Evolutionary conservation across 1,140 invertebrate genomes (phyloP).

Genomic region (Cotesia chilonis): DNA sequence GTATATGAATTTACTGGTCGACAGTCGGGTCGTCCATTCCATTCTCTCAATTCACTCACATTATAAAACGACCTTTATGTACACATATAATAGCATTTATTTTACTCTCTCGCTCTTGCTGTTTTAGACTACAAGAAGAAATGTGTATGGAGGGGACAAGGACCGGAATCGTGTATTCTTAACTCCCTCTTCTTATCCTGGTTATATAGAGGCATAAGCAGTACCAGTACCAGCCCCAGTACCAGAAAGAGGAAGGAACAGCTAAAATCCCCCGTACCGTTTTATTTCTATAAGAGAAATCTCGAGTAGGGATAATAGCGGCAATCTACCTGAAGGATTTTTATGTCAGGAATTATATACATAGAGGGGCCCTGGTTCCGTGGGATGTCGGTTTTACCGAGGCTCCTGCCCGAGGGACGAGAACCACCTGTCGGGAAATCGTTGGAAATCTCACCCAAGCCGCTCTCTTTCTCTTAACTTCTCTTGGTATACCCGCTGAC

Average conservation of each 20-base stretch:
- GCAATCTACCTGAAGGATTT: constrained; percentile 63
- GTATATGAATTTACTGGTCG: neutral
- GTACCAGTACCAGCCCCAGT: too few species aligned
- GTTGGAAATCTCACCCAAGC: constrained; percentile 36
- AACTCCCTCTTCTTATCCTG: too few species aligned
- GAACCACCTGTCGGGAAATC: constrained; percentile 44
- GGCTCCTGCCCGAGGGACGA: constrained; percentile 25
- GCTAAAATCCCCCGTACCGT: constrained; percentile 20
- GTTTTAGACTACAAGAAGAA: too few species aligned
- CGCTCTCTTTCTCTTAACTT: neutral
- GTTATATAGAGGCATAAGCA: too few species aligned
- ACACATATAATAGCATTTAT: too few species aligned
- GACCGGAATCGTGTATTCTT: too few species aligned
- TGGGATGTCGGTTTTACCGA: constrained; percentile 1
- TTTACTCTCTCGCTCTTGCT: too few species aligned
- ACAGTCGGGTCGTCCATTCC: neutral
- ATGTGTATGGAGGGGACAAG: too few species aligned
- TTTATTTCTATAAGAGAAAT: constrained; percentile 49
- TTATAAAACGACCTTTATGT: too few species aligned
- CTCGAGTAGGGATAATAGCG: constrained; percentile 57
- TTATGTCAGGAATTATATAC: constrained; percentile 58
- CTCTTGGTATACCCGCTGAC: neutral
- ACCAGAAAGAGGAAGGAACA: neutral
- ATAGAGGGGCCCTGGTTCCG: constrained; percentile 37
- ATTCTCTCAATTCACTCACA: too few species aligned